Base-by-base conservation (phyloP, 1,140 invertebrate species). In the Psilanteris sp. region DNA sequence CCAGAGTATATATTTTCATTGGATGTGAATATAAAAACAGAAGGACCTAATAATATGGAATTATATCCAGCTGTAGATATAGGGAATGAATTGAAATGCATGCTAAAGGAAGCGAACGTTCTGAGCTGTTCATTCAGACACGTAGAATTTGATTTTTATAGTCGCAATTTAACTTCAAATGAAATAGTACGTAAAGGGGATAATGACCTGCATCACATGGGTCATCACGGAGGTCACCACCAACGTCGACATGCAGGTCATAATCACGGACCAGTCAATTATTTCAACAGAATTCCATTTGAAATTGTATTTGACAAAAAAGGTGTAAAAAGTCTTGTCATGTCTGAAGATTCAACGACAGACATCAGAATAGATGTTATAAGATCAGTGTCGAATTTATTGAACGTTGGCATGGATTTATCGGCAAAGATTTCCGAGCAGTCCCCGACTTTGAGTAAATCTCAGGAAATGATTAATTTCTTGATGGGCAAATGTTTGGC, bases 51-150 rank as follows among this genome's bases (percentile, higher is more conserved):
- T 24, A 0, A 11, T 3, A 10, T 7, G 5, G 1, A 39, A 14
- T 4, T 46, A 0, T 50, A 62, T 9, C 44, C 43, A 13, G 34
- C 34, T 13, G 14, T 41, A 7, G 41, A 62, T 3, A 7, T 41
- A 0, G 41, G 14, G 0, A 62, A 62, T 4, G 34, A 48, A 29
- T 0, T 62, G 1, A 50, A 41, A 13, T 62, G 57, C 13, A 22
- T 11, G 10, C 36, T 10, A 10, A 62, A 62, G 32, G 32, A 24
- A 2, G 10, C 0, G 0, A 13, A 48, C 5, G 13, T 50, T 31
- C n/a, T 62, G n/a, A 31, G 7, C n/a, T 62, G 57, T 24, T 0
- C n/a, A 13, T 62, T 62, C 7, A 10, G 11, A 10, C 57, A 62
- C n/a, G 0, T 24, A 1, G 0, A 24, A 4, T 59, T 59, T 10